Conservation (phyloP, 2,797 vertebrate genomes). For the Chelmon rostratus region DNA sequence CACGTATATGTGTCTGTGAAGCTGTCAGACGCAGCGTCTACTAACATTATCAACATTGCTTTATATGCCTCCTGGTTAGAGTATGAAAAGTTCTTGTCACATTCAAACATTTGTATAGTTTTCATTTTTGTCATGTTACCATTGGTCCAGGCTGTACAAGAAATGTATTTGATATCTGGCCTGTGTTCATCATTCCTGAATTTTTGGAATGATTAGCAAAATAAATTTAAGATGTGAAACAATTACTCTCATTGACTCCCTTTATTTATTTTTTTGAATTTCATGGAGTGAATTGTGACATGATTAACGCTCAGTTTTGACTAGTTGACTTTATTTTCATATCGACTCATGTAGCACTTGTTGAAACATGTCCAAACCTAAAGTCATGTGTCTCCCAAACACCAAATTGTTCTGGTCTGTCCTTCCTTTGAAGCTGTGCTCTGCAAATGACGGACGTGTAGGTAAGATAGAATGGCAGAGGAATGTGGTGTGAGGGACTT, state of each 20-base stretch:
- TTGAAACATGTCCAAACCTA: slow-evolving; percentile 38
- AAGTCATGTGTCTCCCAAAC: slow-evolving; percentile 20
- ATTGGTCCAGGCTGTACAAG: slow-evolving; percentile 3
- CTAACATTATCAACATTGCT: neutral
- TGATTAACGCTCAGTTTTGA: neutral
- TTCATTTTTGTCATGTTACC: slow-evolving; percentile 28
- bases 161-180: neutral
- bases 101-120: slow-evolving; percentile 60
- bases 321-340: slow-evolving; percentile 35
- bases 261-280: neutral
- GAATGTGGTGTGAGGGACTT: slow-evolving; percentile 63
- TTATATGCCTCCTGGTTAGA: neutral
- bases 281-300: neutral
- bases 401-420: slow-evolving; percentile 52
- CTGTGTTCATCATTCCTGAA: slow-evolving; percentile 28
- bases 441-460: slow-evolving; percentile 14
- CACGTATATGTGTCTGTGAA: neutral
- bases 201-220: slow-evolving; percentile 21
- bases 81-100: neutral
- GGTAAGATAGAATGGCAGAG: slow-evolving; percentile 41
- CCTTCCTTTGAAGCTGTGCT: slow-evolving; percentile 50
- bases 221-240: slow-evolving; percentile 29
- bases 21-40: neutral
- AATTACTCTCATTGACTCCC: neutral
- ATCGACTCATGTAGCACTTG: slow-evolving; percentile 12